Evolutionary conservation across 1,140 invertebrate species (phyloP), one percentile per base, ranked within the genome.

Genomic region (Drosophila mojavensis): DNA sequence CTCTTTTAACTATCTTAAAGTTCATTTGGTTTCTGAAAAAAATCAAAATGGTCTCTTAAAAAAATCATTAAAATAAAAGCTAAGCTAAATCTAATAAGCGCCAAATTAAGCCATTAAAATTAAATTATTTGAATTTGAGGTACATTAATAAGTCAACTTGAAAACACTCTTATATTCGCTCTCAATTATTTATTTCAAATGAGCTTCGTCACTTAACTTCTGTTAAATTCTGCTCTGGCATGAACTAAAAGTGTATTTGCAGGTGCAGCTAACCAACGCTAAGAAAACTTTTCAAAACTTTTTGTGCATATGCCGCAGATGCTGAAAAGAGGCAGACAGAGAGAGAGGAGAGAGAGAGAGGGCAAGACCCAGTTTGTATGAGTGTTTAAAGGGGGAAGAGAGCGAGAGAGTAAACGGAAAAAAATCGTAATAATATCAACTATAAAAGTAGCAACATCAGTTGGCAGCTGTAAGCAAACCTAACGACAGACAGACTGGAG

Each of bases 381-480:
- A n/a, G 43, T 45, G 43, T 45, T 4, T 45, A 11, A 13, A 7
- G 13, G 61, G 30, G 43, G 24, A 53, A 30, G 13, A 6, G 13
- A 61, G n/a, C 24, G 62, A 62, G 61, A 67, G 20, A 4, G 11
- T 55, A 28, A 43, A 47, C 62, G 56, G 45, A 15, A 30, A 70
- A 69, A 89, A 89, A 86, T 79, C 79, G 84, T 88, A 89, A 88
- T 88, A 88, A 89, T 84, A 88, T 88, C 83, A 88, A 83, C 79
- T 78, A 88, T 88, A 88, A 88, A 89, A 88, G 84, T 88, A 89
- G 84, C 84, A 84, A 89, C 84, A 88, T 88, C 84, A 80, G 84
- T 73, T 89, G 84, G 73, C 84, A 86, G 84, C 86, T 88, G 83
- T 73, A 74, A 79, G 79, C 79, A 68, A 73, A 79, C 53, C 66